Evolutionary conservation across 2,113 vertebrate species (phyloP), one percentile per base, ranked within the genome.

Genomic region (Aspidoscelis tigris): DNA sequence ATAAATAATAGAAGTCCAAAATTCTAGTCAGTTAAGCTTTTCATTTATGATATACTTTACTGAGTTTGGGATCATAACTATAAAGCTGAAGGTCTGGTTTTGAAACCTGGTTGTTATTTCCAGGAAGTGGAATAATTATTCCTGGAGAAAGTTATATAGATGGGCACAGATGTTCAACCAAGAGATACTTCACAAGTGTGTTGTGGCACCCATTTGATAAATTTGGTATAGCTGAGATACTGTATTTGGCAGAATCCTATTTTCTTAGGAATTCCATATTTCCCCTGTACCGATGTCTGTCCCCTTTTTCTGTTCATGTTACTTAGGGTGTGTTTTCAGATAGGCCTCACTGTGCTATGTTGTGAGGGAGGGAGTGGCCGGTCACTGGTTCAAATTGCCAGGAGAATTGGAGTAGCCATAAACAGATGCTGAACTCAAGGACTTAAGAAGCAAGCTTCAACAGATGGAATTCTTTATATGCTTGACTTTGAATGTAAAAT

Each of bases 91-190:
- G 21, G 44, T 33, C 78, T 8, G 76, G 79, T 8, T 75, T 73
- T 66, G 20, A 24, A 83, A 26, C 76, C 16, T 88, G 72, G 78
- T 24, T 83, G 89, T 0, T 1, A 76, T 83, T 85, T 50, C 69
- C 85, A 89, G 66, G 53, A 84, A 65, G 5, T 5, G 76, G 18
- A 68, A 61, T 2, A 82, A 76, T 55, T 92, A 82, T 53, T 90
- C 82, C 22, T 76, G 58, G 53, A 85, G 77, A 83, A 7, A 26
- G 41, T 78, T 44, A 44, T 61, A 78, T 53, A 78, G 64, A 78
- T 84, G 58, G 26, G 5, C 39, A 61, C 20, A 84, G 53, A 41
- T 84, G 39, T 24, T 5, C 5, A 83, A 68, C 7, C 12, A 83
- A 88, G 79, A 69, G 66, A 2, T 70, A 21, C n/a, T 58, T 86